Conservation (phyloP, 2,797 vertebrate genomes). For the Nannoperca obscura region DNA sequence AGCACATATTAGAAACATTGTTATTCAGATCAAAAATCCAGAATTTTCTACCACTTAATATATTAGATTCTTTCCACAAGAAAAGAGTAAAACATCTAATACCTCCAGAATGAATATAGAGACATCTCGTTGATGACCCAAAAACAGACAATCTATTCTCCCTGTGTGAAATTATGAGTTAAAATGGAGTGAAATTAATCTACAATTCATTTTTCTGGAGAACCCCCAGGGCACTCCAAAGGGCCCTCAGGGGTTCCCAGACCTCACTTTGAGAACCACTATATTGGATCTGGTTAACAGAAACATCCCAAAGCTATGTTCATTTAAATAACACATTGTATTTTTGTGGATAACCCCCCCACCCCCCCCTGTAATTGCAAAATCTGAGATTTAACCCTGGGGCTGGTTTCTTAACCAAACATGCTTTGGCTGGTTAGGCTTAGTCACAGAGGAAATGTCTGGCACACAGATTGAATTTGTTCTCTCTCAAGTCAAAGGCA, state of each 20-base stretch:
- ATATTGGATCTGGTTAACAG: constrained; percentile 74
- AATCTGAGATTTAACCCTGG: constrained; percentile 87
- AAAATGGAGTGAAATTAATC: constrained; percentile 72
- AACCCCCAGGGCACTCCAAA: constrained; percentile 48
- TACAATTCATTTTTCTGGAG: constrained; percentile 65
- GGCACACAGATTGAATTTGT: constrained; percentile 87
- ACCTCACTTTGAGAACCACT: constrained; percentile 69
- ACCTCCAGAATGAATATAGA: constrained; percentile 49
- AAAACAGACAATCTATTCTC: constrained; percentile 62
- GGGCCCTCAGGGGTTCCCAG: constrained; percentile 61
- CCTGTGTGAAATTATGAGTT: constrained; percentile 53
- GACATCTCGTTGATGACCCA: constrained; percentile 69
- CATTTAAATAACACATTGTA: constrained; percentile 89
- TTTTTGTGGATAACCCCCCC: constrained; percentile 78
- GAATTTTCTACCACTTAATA: neutral
- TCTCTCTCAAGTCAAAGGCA: constrained; percentile 87
- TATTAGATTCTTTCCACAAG: neutral
- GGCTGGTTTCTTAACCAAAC: constrained; percentile 88
- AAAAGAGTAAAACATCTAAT: constrained; percentile 1
- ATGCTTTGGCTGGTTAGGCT: constrained; percentile 87
- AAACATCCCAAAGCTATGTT: constrained; percentile 88
- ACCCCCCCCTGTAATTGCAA: constrained; percentile 88
- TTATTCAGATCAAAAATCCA: neutral
- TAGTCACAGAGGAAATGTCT: constrained; percentile 87
- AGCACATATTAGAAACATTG: neutral